Percentiles rank a stretch among this genome's conserved stretches.
phyloP scores from a whole-genome alignment of 2,888 invertebrate species.

The Caenorhabditis sp. region DNA sequence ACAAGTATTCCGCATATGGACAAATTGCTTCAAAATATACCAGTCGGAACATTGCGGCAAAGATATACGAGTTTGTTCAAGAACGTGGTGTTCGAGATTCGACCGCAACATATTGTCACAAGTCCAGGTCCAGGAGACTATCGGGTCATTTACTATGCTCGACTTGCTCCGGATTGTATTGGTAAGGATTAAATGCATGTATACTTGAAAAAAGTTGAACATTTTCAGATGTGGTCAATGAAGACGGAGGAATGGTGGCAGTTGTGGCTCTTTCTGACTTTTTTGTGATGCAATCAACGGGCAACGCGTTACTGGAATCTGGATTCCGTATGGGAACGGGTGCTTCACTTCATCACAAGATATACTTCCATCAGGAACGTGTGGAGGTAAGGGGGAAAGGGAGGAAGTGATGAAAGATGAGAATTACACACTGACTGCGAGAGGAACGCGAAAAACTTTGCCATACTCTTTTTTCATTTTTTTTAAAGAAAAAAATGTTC shows the following conservation, averaged over 20 bases:
- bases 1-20: conserved; percentile 8
- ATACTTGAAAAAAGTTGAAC: neutral
- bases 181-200: conserved; percentile 25
- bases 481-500: no score
- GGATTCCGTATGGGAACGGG: conserved; percentile 32
- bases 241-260: conserved; percentile 49
- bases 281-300: conserved; percentile 38
- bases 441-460: no score
- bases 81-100: conserved; percentile 33
- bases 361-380: conserved; percentile 46
- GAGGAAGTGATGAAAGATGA: neutral
- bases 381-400: conserved; percentile 31
- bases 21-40: neutral
- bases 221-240: conserved; percentile 22
- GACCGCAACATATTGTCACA: conserved; percentile 21
- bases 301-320: conserved; percentile 14
- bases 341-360: conserved; percentile 57
- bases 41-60: neutral
- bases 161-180: conserved; percentile 37
- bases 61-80: neutral
- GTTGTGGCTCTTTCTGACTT: conserved; percentile 49
- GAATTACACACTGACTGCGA: no score
- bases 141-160: conserved; percentile 43
- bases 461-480: no score
- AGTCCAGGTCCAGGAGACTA: conserved; percentile 14